Percentiles rank a stretch among this genome's conserved stretches.
These are phyloP conservation scores for Phymatocera aterrima DNA, from an alignment of 2,888 invertebrate species.

Conservation along the genomic window DNA sequence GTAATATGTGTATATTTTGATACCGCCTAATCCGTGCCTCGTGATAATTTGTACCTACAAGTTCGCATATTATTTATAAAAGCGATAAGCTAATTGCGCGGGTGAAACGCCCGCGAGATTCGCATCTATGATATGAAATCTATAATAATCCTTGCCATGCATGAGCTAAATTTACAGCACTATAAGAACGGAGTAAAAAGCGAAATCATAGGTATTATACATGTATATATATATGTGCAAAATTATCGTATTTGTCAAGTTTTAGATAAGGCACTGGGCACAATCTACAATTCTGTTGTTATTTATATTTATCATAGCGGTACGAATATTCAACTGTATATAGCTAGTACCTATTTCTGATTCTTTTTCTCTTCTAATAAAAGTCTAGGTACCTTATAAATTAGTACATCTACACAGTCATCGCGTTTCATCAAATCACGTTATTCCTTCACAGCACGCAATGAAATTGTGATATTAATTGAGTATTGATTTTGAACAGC, in stretches of 20 bases:
- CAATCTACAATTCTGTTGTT: background rate
- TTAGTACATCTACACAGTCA: background rate
- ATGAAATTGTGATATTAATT: background rate
- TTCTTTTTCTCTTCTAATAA: background rate
- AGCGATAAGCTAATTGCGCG: constrained; percentile 36
- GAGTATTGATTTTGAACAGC: background rate
- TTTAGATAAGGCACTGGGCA: background rate
- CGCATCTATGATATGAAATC: background rate
- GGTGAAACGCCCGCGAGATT: constrained; percentile 30
- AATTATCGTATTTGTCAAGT: constrained; percentile 10
- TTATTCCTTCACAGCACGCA: too few species aligned
- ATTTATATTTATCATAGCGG: background rate
- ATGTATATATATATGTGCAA: background rate
- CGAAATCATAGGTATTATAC: too few species aligned
- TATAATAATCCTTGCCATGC: background rate
- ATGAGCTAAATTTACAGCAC: background rate
- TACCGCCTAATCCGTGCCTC: constrained; percentile 26
- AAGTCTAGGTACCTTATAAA: background rate
- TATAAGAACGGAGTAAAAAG: too few species aligned
- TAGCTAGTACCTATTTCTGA: background rate
- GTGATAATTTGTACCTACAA: constrained; percentile 36
- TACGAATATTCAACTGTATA: too few species aligned
- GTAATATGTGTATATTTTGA: too few species aligned
- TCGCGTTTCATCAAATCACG: too few species aligned
- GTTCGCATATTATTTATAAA: too few species aligned